Evolutionary conservation across 2,113 vertebrate genomes (phyloP), one percentile per base, ranked within the genome.

Genomic region (Nycticorax nycticorax): DNA sequence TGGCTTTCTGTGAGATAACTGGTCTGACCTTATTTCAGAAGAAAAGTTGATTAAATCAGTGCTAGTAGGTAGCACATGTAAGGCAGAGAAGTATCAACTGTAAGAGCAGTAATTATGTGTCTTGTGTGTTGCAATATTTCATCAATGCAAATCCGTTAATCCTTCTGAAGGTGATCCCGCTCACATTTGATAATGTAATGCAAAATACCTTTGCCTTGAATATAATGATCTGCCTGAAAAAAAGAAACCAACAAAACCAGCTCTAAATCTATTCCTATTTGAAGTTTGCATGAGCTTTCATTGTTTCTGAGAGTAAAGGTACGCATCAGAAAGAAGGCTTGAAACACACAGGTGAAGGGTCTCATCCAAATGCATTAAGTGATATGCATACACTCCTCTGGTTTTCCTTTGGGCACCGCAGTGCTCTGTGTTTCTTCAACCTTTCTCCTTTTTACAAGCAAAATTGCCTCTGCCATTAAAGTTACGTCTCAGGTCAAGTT

Each of bases 111-210:
- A 93, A 83, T 94, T 71, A 47, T 57, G 39, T 74, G 55, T 85
- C 92, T 93, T 74, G 76, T 95, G 69, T 96, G 78, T 72, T 95
- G 69, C 89, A 91, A 8, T 94, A 92, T 85, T 74, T 59, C 60
- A 81, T 83, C 55, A 81, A 2, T 87, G 69, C 60, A 88, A 94
- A 96, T 93, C 79, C 7, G 1, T 79, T 96, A 90, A 96, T 96
- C 92, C 88, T 93, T 72, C 64, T 84, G 73, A 84, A 84, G n/a
- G 45, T 64, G 69, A 62, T 85, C 50, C 72, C 6, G 10, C 72
- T 92, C 26, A 45, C 28, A 62, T 88, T 93, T 74, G 57, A 39
- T 64, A 90, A 84, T 59, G 17, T 55, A 43, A 78, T 92, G 52
- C 83, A 78, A 91, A 93, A 75, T 50, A 60, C 18, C n/a, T 93